Evolutionary conservation across 2,888 invertebrate species (phyloP), one percentile per base, ranked within the genome.

Genomic region (Calameuta filiformis): DNA sequence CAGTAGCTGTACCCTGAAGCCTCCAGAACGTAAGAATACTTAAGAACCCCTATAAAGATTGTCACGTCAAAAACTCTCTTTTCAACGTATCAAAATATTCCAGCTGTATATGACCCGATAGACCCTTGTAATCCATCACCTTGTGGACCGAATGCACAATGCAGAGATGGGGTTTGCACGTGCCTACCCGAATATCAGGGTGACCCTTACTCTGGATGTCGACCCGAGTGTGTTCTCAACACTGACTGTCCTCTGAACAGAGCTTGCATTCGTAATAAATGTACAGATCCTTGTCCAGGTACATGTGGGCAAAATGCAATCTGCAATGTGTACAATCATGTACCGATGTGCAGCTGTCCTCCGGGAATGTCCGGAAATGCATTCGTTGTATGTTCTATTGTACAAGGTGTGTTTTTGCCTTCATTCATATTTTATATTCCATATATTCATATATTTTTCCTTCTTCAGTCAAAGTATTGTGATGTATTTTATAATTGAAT

Each of bases 141-240:
- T 73, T 96, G 95, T 91, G 95, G 95, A 83, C 93, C 94, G 30
- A 95, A 95, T 86, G 92, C 94, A 73, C 89, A 92, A 84, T 95
- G 94, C 31, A 35, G 87, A 68, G 79, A 85, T 85, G 91, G 90
- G 30, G 84, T 87, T 11, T 92, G 92, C 81, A 88, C 91, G 11
- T 92, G 92, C 83, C 78, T 90, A 37, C 86, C 89, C 73, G 90
- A 89, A 73, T 92, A 90, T 83, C 85, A 90, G 77, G 92, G 92
- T 35, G 90, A 89, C 82, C 92, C 92, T 4, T 91, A 92, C 77
- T 87, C 89, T 74, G 87, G 87, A 73, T 91, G 91, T 82, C 85
- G 91, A 81, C 92, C 92, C 12, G 92, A 92, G 85, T 93, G 92
- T 87, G 87, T 90, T 33, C 83, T 91, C 34, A 92, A 92, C 83